Conservation (phyloP, 2,113 vertebrate species). For the Gnathonemus echidnorhynchus region DNA sequence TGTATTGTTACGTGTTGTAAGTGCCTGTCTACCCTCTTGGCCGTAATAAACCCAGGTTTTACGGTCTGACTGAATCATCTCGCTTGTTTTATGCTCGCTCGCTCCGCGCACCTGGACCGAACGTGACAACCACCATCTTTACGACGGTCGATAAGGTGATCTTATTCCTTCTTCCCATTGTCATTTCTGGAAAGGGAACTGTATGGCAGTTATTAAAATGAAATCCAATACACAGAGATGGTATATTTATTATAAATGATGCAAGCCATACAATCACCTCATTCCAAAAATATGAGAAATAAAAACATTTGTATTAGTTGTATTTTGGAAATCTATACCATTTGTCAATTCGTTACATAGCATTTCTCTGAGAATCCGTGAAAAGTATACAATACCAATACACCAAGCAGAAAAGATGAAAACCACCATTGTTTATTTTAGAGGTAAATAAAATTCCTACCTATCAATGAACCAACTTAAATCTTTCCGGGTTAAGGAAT, state of each 20-base stretch:
- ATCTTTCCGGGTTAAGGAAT: neutral
- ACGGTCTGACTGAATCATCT: no score
- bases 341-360: neutral
- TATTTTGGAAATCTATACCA: neutral
- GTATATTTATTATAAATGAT: neutral
- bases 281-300: neutral
- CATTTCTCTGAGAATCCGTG: neutral
- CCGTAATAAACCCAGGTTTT: no score
- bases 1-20: no score
- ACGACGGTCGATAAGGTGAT: neutral
- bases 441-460: neutral
- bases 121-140: neutral
- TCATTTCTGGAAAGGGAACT: neutral
- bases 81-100: no score
- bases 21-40: no score
- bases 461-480: neutral
- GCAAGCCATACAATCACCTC: neutral
- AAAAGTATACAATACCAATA: neutral
- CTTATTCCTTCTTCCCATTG: neutral
- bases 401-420: neutral
- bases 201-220: neutral
- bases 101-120: no score
- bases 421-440: neutral
- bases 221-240: neutral
- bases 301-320: neutral